Evolutionary conservation across 1,140 invertebrate genomes (phyloP), one percentile per base, ranked within the genome.

Genomic region (Liolophura sinensis): DNA sequence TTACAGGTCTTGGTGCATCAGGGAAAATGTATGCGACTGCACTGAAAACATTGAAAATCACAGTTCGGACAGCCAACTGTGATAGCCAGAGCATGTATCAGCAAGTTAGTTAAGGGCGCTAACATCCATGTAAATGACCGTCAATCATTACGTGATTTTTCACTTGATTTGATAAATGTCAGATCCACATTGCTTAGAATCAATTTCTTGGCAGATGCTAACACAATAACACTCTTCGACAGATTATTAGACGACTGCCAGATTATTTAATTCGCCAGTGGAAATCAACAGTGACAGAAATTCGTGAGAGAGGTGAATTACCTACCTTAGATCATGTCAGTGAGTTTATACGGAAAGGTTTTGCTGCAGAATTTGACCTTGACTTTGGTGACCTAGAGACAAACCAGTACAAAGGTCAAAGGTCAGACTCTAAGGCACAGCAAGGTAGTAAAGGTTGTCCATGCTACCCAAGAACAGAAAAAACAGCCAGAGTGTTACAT

Each of bases 1-100:
- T 61, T 16, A 48, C 46, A 20, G 59, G 59, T 14, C 15, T 61
- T 9, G 59, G 59, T 11, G n/a, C 40, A 18, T 31, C 27, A 20
- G 59, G 59, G 9, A 20, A 20, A 7, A 61, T 61, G 59, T 61
- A 61, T 24, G 59, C 59, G 15, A 61, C 59, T 24, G 59, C 59
- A 3, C 50, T 61, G 40, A 61, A 61, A 48, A 61, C 47, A 20
- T 9, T 61, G 7, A 47, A 61, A 48, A n/a, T 40, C 47, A 18
- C 59, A 61, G 50, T 61, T 61, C 40, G 46, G 59, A 4, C 22
- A 61, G 11, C 27, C 18, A 20, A 48, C 40, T 24, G 9, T n/a
- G 15, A 48, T 61, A 12, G 59, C 59, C 40, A 61, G 59, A 48
- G 18, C 59, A 5, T 61, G 40, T 20, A 24, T 61, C 25, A n/a